phyloP scores from a whole-genome alignment of 2,113 vertebrate species.

The Ammodytes dubius region DNA sequence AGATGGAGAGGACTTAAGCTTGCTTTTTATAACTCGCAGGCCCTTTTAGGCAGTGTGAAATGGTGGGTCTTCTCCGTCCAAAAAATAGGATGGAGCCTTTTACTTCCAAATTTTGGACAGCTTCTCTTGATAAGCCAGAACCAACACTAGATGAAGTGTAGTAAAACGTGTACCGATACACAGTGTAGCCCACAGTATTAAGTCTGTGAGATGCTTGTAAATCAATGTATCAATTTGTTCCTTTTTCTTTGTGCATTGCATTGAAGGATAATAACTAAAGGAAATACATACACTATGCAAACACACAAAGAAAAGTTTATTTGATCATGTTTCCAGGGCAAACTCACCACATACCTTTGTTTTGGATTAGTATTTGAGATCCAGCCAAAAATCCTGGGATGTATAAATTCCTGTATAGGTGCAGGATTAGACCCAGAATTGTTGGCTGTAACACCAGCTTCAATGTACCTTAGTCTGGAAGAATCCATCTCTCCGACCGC shows the following conservation, averaged over 20 bases:
- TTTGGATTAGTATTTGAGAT: background rate
- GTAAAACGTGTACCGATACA: slow-evolving; percentile 60
- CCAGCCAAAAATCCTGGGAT: background rate
- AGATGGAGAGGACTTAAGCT: slow-evolving; percentile 62
- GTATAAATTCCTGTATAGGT: slow-evolving; percentile 1
- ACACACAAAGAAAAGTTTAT: background rate
- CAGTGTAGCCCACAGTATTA: slow-evolving; percentile 45
- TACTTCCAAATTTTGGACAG: slow-evolving; percentile 30
- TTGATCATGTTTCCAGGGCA: too few species aligned
- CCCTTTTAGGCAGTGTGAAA: slow-evolving; percentile 45
- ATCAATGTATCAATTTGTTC: slow-evolving; percentile 37
- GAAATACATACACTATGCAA: background rate
- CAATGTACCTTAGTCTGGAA: slow-evolving; percentile 22
- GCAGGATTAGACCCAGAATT: slow-evolving; percentile 17
- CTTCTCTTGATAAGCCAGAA: slow-evolving; percentile 48
- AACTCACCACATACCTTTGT: background rate
- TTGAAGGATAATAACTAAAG: background rate
- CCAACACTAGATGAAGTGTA: slow-evolving; percentile 66
- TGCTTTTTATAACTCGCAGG: slow-evolving; percentile 55
- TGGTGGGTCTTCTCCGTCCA: slow-evolving; percentile 45
- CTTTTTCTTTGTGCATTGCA: background rate
- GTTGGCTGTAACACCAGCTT: slow-evolving; percentile 23
- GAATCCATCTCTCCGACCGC: slow-evolving; percentile 24
- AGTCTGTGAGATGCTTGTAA: slow-evolving; percentile 38
- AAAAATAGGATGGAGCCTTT: slow-evolving; percentile 44